phyloP scores from a whole-genome alignment of 2,888 invertebrate genomes.

The Drosophila atripex region DNA sequence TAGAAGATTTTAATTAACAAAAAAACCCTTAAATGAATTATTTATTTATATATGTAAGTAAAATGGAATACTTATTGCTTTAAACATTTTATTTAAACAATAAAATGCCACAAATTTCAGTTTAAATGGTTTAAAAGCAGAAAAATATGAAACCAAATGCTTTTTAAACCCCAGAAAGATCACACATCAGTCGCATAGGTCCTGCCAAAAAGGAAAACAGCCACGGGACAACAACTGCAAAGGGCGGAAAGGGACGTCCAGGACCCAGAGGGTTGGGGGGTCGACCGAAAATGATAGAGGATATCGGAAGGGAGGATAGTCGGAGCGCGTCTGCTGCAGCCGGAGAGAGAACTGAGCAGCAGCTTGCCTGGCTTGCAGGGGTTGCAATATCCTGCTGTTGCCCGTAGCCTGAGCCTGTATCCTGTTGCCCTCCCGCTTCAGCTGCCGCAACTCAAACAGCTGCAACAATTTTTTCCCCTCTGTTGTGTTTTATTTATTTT shows the following conservation, averaged over 20 bases:
- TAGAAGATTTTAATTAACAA: background rate
- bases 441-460: constrained; percentile 73
- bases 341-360: constrained; percentile 53
- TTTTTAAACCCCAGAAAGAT: background rate
- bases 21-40: background rate
- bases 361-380: constrained; percentile 60
- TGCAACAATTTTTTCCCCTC: constrained; percentile 67
- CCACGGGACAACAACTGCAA: constrained; percentile 54
- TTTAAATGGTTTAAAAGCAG: background rate
- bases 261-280: constrained; percentile 21
- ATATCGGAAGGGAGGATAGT: constrained; percentile 55
- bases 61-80: no score
- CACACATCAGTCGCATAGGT: background rate
- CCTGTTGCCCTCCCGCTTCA: constrained; percentile 73
- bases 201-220: constrained; percentile 22
- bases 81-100: no score
- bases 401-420: constrained; percentile 52
- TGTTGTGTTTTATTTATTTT: constrained; percentile 10
- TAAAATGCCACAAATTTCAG: background rate
- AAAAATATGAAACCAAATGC: background rate
- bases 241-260: constrained; percentile 42
- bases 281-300: constrained; percentile 6
- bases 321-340: constrained; percentile 56
- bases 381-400: constrained; percentile 51
- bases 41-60: no score